Conservation (phyloP, 1,140 invertebrate species). For the Episyrphus balteatus region DNA sequence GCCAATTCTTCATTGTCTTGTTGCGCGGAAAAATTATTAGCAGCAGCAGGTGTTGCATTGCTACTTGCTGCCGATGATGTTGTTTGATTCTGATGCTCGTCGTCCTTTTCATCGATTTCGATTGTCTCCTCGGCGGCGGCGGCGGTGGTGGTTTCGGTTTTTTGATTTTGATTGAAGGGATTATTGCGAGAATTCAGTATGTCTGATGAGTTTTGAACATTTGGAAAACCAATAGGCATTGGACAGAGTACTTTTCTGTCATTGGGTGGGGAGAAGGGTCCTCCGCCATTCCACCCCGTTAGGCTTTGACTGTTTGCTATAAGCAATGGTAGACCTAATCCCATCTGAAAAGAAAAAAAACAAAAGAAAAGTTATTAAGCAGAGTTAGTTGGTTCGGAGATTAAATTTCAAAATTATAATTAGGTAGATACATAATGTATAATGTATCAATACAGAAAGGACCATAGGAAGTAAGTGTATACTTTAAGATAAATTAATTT, state of each 20-base stretch:
- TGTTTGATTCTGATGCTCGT: slow-evolving; percentile 31
- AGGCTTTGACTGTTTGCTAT: slow-evolving; percentile 26
- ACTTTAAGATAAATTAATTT: too few relatives aligned
- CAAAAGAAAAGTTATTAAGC: too few relatives aligned
- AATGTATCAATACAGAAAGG: too few relatives aligned
- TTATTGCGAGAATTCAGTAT: too few relatives aligned
- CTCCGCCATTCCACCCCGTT: slow-evolving; percentile 27
- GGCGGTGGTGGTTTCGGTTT: slow-evolving; percentile 1
- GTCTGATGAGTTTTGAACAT: too few relatives aligned
- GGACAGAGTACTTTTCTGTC: not conserved
- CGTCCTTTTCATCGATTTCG: slow-evolving; percentile 29
- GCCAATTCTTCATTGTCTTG: slow-evolving; percentile 17
- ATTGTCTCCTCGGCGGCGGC: slow-evolving; percentile 25
- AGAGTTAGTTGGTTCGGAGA: too few relatives aligned
- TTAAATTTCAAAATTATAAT: too few relatives aligned
- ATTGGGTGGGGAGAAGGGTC: slow-evolving; percentile 30
- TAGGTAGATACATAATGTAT: too few relatives aligned
- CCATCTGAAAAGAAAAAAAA: slow-evolving; percentile 21
- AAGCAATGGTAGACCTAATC: slow-evolving; percentile 31
- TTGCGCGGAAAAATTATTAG: not conserved
- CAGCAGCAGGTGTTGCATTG: slow-evolving; percentile 18
- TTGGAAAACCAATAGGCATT: too few relatives aligned
- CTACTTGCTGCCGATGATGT: slow-evolving; percentile 15
- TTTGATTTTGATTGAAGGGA: too few relatives aligned
- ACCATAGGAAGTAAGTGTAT: too few relatives aligned